Evolutionary conservation across 2,797 vertebrate genomes (phyloP), one percentile per base, ranked within the genome.

Genomic region (Tenualosa ilisha): DNA sequence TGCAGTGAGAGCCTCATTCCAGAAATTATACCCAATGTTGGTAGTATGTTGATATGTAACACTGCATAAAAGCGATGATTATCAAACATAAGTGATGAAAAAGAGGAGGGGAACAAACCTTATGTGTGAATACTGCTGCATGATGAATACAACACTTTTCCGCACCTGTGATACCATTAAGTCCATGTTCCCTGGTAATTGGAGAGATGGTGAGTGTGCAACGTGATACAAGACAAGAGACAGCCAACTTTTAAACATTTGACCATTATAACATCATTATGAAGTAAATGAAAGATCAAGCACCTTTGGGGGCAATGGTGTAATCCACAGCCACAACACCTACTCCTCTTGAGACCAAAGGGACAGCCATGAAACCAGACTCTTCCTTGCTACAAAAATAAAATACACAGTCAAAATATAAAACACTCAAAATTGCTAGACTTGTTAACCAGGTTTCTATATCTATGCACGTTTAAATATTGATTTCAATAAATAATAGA

Each of bases 301-400:
- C 93, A 98, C 98, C 98, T 97, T 92, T 94, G 15, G 98, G 98
- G 65, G 97, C 98, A 0, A 93, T 94, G 91, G 97, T 95, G 0
- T 99, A 99, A 0, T 88, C 97, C 49, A 98, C 94, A 0, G 96
- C 94, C 79, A 95, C 97, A 90, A 98, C 94, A 0, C 94, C 96
- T 11, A 97, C 93, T 0, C 97, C 97, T 87, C 61, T 95, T 0
- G 95, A 92, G 0, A 95, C 79, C 86, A 99, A 92, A 0, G 96
- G 95, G 0, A 91, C 89, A 0, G 95, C 98, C 95, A 97, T 94
- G 83, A 98, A 98, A 20, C 97, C 98, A 0, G 97, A 97, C 31
- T 96, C 90, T 0, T 98, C 97, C 89, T 99, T 99, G 86, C 98
- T 99, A 90, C 5, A 82, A 63, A 63, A 81, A 12, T 12, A 90